phyloP scores from a whole-genome alignment of 1,140 invertebrate species.

The Xylocopa sonorina region DNA sequence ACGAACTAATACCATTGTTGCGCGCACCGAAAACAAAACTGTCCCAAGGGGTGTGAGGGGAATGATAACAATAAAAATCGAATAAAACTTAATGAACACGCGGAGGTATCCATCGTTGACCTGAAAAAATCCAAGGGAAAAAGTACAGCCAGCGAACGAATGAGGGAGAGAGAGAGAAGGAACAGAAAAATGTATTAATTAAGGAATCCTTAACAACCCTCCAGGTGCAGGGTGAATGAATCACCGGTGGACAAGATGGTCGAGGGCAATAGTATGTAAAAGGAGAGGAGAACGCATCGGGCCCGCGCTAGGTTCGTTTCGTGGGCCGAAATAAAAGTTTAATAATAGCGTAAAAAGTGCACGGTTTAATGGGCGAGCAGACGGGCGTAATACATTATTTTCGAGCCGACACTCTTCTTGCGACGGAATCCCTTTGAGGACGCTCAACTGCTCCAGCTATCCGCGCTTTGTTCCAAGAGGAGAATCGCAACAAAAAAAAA shows the following conservation, averaged over 20 bases:
- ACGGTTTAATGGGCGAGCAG: constrained; percentile 38
- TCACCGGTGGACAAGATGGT: constrained; percentile 34
- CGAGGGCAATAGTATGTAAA: constrained; percentile 23
- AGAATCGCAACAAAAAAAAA: no score
- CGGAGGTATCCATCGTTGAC: no score
- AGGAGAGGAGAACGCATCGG: constrained; percentile 36
- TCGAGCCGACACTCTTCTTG: constrained; percentile 51
- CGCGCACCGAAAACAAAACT: background rate
- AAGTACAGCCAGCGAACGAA: no score
- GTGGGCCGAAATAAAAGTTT: constrained; percentile 40
- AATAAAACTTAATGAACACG: no score
- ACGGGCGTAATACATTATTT: constrained; percentile 51
- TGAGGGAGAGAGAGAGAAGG: background rate
- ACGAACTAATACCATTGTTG: constrained; percentile 3
- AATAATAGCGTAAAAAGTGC: constrained; percentile 46
- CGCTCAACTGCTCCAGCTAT: constrained; percentile 45
- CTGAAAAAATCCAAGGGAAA: no score
- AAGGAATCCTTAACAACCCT: background rate
- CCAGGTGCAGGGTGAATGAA: background rate
- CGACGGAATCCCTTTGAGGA: constrained; percentile 52
- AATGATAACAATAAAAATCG: background rate
- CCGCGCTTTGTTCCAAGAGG: constrained; percentile 48
- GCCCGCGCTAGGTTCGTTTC: constrained; percentile 9
- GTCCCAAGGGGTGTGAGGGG: no score
- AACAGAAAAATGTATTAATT: background rate